Conservation (phyloP, 2,888 invertebrate species). For the Callyntrura guangdongensis region DNA sequence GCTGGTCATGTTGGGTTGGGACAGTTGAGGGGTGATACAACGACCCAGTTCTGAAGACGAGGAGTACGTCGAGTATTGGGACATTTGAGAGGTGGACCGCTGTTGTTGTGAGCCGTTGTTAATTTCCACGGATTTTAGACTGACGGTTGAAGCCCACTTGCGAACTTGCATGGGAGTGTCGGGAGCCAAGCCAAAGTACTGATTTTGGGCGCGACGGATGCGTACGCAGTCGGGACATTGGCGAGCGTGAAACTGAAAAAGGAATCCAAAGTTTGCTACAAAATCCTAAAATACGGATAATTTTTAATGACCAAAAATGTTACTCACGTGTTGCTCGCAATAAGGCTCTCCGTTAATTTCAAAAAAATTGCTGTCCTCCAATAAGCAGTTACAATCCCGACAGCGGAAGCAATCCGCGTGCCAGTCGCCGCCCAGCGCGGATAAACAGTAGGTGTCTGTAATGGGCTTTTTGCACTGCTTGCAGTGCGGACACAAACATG, state of each 20-base stretch:
- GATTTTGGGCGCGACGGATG: conserved; percentile 82
- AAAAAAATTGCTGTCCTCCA: conserved; percentile 83
- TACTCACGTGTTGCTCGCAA: conserved; percentile 80
- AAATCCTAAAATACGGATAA: not conserved
- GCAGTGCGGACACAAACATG: conserved; percentile 80
- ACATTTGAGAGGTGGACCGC: conserved; percentile 70
- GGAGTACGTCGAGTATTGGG: conserved; percentile 67
- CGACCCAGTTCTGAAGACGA: conserved; percentile 40
- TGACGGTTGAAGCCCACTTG: conserved; percentile 78
- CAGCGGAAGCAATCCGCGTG: conserved; percentile 81
- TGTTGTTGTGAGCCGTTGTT: conserved; percentile 17
- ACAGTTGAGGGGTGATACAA: not conserved
- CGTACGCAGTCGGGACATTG: conserved; percentile 85
- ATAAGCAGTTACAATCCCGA: conserved; percentile 81
- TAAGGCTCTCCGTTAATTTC: conserved; percentile 84
- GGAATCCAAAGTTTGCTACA: not conserved
- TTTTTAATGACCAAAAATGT: not conserved
- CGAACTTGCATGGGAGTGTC: conserved; percentile 71
- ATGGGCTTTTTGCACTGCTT: conserved; percentile 75
- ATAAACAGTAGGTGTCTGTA: conserved; percentile 79
- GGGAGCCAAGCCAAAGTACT: conserved; percentile 81
- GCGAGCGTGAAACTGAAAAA: conserved; percentile 81
- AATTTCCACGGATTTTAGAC: conserved; percentile 75
- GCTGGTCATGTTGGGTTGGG: conserved; percentile 48
- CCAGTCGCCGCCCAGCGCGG: conserved; percentile 79